Percentiles rank a stretch among this genome's conserved stretches.
These are phyloP conservation scores for Allolobophora icterica DNA, from an alignment of 2,888 invertebrate genomes.

Conservation along the genomic window DNA sequence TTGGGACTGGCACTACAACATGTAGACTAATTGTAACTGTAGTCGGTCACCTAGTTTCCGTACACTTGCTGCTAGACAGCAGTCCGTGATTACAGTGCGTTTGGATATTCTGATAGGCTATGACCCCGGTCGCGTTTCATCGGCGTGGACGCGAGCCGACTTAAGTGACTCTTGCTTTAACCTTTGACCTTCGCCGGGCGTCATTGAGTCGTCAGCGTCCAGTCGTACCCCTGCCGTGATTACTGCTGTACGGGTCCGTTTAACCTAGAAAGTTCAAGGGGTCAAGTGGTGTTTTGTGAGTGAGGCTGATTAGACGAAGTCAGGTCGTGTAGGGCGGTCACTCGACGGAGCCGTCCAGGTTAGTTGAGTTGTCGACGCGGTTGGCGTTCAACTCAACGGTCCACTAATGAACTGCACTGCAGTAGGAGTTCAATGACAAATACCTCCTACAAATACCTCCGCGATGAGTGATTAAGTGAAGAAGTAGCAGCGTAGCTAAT, in stretches of 20 bases:
- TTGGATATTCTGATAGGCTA: too few relatives aligned
- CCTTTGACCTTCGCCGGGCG: background rate
- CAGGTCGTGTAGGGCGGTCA: background rate
- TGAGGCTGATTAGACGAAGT: background rate
- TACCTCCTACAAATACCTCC: background rate
- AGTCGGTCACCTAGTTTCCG: too few relatives aligned
- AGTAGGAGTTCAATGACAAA: background rate
- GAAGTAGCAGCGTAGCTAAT: too few relatives aligned
- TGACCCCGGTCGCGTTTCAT: background rate
- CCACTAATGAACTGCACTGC: background rate
- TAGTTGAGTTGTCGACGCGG: background rate
- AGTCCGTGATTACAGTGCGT: too few relatives aligned
- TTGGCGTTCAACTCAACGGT: background rate
- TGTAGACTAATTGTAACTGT: too few relatives aligned
- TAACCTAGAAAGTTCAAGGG: background rate
- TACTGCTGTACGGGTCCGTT: background rate
- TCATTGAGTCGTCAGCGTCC: background rate
- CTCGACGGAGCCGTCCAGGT: background rate
- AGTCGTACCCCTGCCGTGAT: background rate
- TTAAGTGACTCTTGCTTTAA: background rate
- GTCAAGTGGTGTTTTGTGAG: conserved; percentile 5
- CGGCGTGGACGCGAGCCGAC: background rate
- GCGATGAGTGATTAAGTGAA: background rate
- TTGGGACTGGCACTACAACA: too few relatives aligned
- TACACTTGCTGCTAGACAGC: too few relatives aligned